phyloP scores from a whole-genome alignment of 2,888 invertebrate species.

The Mythimna loreyi region DNA sequence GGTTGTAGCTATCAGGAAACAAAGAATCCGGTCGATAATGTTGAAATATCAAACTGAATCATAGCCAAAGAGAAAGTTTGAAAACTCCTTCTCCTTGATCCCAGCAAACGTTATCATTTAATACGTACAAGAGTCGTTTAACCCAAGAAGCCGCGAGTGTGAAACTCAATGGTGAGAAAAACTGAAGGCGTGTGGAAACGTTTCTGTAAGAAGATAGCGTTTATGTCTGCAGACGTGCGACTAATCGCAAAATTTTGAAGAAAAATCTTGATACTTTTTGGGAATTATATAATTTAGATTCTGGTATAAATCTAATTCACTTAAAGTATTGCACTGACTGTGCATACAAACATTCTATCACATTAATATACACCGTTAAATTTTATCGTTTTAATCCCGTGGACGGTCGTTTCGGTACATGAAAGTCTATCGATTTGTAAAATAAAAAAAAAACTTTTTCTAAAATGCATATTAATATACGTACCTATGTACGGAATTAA shows the following conservation, averaged over 20 bases:
- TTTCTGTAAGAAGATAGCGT: constrained; percentile 58
- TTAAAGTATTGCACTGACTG: too few relatives aligned
- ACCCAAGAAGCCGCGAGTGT: constrained; percentile 60
- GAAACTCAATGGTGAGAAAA: constrained; percentile 63
- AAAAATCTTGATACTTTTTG: not conserved
- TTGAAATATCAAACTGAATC: not conserved
- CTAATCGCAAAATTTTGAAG: not conserved
- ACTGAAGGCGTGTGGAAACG: constrained; percentile 55
- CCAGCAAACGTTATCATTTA: constrained; percentile 41
- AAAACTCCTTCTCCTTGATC: constrained; percentile 5
- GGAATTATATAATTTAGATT: not conserved
- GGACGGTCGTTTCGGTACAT: too few relatives aligned
- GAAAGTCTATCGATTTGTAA: too few relatives aligned
- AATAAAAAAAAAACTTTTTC: too few relatives aligned
- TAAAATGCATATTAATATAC: too few relatives aligned
- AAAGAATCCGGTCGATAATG: too few relatives aligned
- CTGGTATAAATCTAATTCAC: too few relatives aligned
- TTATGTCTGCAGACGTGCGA: constrained; percentile 40
- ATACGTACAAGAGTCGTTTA: constrained; percentile 41
- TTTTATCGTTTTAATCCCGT: too few relatives aligned
- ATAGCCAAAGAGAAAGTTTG: not conserved
- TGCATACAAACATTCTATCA: too few relatives aligned
- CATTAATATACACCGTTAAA: too few relatives aligned
- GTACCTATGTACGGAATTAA: too few relatives aligned
- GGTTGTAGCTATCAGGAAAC: too few relatives aligned